Evolutionary conservation across 2,113 vertebrate species (phyloP).

Genomic region (Ophiodon elongatus): DNA sequence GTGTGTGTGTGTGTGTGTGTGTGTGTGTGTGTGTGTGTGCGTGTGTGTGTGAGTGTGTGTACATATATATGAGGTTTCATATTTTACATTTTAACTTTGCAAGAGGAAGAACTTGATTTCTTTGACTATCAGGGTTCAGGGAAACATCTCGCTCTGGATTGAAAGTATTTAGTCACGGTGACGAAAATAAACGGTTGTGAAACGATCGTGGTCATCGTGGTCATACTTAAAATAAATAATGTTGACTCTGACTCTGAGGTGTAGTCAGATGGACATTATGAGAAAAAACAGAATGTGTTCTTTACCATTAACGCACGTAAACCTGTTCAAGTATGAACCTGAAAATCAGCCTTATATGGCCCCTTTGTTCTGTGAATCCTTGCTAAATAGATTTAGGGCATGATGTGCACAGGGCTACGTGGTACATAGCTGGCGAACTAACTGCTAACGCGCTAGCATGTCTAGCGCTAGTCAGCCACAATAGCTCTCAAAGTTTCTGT

Average conservation of each 20-base stretch:
- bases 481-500: not conserved
- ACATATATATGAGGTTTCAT: too few species aligned
- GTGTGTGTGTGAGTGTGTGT: too few species aligned
- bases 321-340: not conserved
- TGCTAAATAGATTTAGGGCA: too few species aligned
- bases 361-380: not conserved
- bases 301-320: too few species aligned
- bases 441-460: not conserved
- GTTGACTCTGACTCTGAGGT: not conserved
- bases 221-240: not conserved
- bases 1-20: too few species aligned
- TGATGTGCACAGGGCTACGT: not conserved
- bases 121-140: not conserved
- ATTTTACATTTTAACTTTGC: too few species aligned
- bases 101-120: too few species aligned
- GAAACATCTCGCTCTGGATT: not conserved
- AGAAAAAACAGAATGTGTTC: too few species aligned
- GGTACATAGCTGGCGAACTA: not conserved
- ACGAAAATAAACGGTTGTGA: not conserved
- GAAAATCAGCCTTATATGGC: not conserved
- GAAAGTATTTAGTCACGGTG: not conserved
- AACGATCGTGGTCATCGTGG: not conserved
- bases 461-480: not conserved
- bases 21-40: not conserved
- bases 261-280: too few species aligned